Conservation (phyloP, 2,888 invertebrate species). For the Xanthorhoe designata region DNA sequence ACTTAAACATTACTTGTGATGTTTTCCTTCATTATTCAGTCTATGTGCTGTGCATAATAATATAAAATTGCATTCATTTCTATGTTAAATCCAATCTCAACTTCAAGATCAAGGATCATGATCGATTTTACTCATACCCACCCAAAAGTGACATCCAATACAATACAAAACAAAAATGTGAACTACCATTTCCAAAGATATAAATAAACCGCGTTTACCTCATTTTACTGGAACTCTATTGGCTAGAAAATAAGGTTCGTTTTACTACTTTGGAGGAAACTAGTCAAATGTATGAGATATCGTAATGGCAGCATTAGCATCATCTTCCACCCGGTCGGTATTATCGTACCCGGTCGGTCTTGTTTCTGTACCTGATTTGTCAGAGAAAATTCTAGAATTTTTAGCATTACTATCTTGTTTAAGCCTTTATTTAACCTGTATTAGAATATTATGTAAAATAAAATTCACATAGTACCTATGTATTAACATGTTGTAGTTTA, state of each 20-base stretch:
- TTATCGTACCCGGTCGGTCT: conserved; percentile 48
- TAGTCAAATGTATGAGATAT: conserved; percentile 72
- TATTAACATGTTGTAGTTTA: too few relatives aligned
- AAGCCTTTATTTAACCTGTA: too few relatives aligned
- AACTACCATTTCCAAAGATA: conserved; percentile 1
- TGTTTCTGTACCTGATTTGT: background rate
- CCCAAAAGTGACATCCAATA: background rate
- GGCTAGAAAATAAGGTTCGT: conserved; percentile 10
- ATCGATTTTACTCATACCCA: background rate
- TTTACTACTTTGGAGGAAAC: conserved; percentile 53
- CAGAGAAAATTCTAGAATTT: background rate
- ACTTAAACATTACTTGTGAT: too few relatives aligned
- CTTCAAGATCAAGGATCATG: background rate
- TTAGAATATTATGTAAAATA: too few relatives aligned
- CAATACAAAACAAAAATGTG: background rate
- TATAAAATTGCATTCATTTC: too few relatives aligned
- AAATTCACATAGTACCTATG: too few relatives aligned
- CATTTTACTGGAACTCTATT: background rate
- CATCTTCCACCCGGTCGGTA: conserved; percentile 68
- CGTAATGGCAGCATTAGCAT: conserved; percentile 71
- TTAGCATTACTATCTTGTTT: background rate
- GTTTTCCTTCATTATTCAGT: too few relatives aligned
- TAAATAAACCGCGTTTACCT: background rate
- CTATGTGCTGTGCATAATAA: too few relatives aligned
- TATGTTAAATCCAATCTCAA: too few relatives aligned